A percentile compares a stretch with the other conserved stretches of the same genome.
Evolutionary conservation across 2,113 vertebrate genomes (phyloP).

Genomic region (Eudyptes chrysolophus): DNA sequence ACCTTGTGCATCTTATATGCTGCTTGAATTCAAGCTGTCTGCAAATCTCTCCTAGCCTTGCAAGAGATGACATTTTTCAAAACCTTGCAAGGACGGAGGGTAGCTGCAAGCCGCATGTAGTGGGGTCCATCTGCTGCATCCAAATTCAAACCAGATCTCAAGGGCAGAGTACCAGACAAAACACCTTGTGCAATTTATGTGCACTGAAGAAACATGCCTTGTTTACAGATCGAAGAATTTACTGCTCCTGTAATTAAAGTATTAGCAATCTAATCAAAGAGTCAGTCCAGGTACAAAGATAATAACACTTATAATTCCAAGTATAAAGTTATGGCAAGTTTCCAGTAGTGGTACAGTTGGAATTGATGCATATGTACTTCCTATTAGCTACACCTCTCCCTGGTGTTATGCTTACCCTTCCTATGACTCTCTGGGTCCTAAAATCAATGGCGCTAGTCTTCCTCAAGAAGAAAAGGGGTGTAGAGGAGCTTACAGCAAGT

Average conservation of each 20-base stretch:
- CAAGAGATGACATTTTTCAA: neutral
- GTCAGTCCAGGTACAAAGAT: neutral
- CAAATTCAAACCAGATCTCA: neutral
- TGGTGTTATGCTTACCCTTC: neutral
- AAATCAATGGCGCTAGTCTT: neutral
- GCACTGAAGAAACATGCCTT: neutral
- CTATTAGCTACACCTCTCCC: neutral
- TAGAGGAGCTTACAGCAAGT: neutral
- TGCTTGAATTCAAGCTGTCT: neutral
- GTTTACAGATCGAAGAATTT: neutral
- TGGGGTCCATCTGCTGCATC: neutral
- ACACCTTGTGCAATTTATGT: neutral
- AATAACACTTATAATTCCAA: neutral
- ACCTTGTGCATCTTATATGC: neutral
- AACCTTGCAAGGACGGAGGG: neutral
- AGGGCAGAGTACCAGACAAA: conserved; percentile 3
- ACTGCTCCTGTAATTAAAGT: neutral
- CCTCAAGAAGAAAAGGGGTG: neutral
- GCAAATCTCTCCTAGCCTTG: neutral
- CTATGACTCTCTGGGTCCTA: neutral
- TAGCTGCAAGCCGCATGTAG: neutral
- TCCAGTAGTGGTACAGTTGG: neutral
- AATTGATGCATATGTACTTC: neutral
- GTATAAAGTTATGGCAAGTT: neutral
- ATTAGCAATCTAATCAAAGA: neutral